A percentile compares a stretch with the other conserved stretches of the same genome.
Evolutionary conservation across 2,113 vertebrate species (phyloP).

Genomic region (Xiphophorus couchianus): DNA sequence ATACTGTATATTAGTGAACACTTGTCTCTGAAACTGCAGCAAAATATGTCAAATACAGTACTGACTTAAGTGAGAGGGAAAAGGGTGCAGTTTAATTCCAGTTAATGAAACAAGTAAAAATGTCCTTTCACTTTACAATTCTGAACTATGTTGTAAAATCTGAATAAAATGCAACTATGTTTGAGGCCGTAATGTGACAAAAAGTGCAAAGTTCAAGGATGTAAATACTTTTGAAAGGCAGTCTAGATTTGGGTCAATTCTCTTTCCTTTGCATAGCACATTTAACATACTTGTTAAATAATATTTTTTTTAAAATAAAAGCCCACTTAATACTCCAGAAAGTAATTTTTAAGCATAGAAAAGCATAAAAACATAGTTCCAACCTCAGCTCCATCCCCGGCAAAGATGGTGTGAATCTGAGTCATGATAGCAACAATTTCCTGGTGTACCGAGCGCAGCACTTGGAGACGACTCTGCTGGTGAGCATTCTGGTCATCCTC

Average conservation of each 20-base stretch:
- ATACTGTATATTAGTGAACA: no score
- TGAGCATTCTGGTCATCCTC: constrained; percentile 80
- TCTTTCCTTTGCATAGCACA: not conserved
- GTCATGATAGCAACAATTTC: constrained; percentile 79
- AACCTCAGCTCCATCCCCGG: constrained; percentile 83
- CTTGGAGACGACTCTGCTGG: constrained; percentile 70
- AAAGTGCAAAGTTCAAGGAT: not conserved
- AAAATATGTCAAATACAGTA: no score
- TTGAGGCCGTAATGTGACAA: no score
- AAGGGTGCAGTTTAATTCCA: no score
- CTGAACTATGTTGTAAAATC: no score
- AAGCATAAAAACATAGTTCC: not conserved
- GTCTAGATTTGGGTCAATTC: not conserved
- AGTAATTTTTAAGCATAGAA: not conserved
- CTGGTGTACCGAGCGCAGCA: constrained; percentile 75
- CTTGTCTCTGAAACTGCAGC: no score
- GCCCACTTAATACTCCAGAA: not conserved
- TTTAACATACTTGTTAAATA: not conserved
- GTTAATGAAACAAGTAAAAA: no score
- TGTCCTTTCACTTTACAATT: no score
- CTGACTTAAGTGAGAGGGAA: no score
- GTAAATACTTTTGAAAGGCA: not conserved
- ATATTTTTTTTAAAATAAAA: not conserved
- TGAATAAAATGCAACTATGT: no score
- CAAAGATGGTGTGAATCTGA: constrained; percentile 82